A percentile compares a stretch with the other conserved stretches of the same genome.
Conservation (phyloP, 2,113 vertebrate species). For the Ovis canadensis region DNA sequence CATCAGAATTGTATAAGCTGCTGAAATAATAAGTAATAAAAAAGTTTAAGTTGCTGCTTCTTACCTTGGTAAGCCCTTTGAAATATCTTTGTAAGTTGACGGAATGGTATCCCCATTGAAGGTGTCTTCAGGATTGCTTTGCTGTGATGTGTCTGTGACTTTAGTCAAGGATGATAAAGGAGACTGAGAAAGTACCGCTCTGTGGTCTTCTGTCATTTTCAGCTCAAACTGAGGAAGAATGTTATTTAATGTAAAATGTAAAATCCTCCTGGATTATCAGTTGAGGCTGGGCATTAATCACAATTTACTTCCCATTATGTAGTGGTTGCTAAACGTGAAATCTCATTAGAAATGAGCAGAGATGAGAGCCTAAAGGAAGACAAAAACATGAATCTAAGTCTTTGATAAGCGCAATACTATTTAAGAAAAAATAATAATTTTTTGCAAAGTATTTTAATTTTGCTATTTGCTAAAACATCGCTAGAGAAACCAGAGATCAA, state of each 20-base stretch:
- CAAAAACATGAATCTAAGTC: neutral
- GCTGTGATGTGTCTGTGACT: constrained; percentile 32
- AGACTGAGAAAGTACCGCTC: neutral
- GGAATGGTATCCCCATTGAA: constrained; percentile 45
- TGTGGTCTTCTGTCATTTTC: constrained; percentile 35
- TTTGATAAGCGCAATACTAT: neutral
- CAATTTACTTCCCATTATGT: neutral
- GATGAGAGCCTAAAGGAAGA: constrained; percentile 6
- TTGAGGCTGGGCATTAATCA: neutral
- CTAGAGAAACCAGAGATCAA: neutral
- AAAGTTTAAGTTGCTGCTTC: neutral
- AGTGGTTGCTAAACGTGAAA: neutral
- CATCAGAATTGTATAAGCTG: neutral
- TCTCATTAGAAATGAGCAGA: neutral
- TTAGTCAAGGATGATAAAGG: neutral
- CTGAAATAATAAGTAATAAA: neutral
- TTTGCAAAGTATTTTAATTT: constrained; percentile 16
- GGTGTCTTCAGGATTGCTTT: neutral
- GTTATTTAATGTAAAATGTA: constrained; percentile 13
- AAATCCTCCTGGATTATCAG: constrained; percentile 12
- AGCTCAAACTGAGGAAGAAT: constrained; percentile 50
- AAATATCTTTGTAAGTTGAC: constrained; percentile 25
- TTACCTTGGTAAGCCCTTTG: constrained; percentile 48
- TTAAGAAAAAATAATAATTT: neutral
- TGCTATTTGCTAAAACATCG: neutral